Evolutionary conservation across 2,113 vertebrate species (phyloP).

Genomic region (Bubo bubo): DNA sequence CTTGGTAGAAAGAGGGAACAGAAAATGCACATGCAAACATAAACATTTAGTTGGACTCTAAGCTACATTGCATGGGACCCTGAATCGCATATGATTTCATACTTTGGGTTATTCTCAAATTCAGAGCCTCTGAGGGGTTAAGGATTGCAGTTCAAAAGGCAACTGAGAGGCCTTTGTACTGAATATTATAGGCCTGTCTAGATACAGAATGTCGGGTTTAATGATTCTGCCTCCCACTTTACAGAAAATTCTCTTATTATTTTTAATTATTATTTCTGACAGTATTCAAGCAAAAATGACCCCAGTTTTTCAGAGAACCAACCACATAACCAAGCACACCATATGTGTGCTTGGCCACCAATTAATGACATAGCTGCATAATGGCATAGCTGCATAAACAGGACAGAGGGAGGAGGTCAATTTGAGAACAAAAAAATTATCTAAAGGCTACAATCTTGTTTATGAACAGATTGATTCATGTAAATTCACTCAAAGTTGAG

Average conservation of each 20-base stretch:
- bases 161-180: not conserved
- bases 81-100: not conserved
- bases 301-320: not conserved
- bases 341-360: conserved; percentile 33
- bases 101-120: not conserved
- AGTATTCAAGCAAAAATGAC: not conserved
- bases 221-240: not conserved
- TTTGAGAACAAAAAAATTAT: conserved; percentile 25
- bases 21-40: not conserved
- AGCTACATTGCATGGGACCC: not conserved
- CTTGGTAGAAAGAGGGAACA: not conserved
- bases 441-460: not conserved
- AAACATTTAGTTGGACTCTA: not conserved
- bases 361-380: conserved; percentile 34
- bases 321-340: not conserved
- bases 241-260: not conserved
- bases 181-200: not conserved
- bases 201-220: not conserved
- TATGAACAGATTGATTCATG: conserved; percentile 48
- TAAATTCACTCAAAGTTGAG: conserved; percentile 34
- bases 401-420: conserved; percentile 23
- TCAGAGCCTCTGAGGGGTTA: not conserved
- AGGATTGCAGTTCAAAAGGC: not conserved
- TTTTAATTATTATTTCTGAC: not conserved
- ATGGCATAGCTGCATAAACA: conserved; percentile 53